Evolutionary conservation across 2,797 vertebrate genomes (phyloP).

Genomic region (Selene dorsalis): DNA sequence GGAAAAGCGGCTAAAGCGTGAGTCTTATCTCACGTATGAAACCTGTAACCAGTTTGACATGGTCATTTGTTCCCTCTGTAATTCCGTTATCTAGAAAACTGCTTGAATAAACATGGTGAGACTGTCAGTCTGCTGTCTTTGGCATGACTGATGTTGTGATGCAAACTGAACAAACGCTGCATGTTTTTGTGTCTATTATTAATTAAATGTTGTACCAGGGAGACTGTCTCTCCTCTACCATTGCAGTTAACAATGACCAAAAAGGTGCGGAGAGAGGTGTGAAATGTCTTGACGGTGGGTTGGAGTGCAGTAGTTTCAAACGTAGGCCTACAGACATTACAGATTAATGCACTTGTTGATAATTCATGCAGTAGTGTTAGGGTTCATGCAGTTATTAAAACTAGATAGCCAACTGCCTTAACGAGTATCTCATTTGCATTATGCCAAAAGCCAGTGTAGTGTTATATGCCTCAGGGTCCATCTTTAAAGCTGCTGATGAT

Average conservation of each 20-base stretch:
- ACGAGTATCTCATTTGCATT: slow-evolving; percentile 28
- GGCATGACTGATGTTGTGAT: slow-evolving; percentile 18
- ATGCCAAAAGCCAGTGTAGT: neutral
- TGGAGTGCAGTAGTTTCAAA: slow-evolving; percentile 33
- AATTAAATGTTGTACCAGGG: slow-evolving; percentile 24
- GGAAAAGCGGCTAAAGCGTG: too few relatives aligned
- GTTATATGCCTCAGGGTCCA: neutral
- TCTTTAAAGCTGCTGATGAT: slow-evolving; percentile 24
- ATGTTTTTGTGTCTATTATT: slow-evolving; percentile 18
- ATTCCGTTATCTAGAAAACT: neutral
- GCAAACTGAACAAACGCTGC: neutral
- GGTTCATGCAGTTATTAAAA: slow-evolving; percentile 35
- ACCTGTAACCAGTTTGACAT: neutral
- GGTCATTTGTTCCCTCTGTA: slow-evolving; percentile 10
- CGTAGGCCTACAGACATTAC: slow-evolving; percentile 19
- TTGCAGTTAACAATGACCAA: slow-evolving; percentile 26
- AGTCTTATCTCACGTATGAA: neutral
- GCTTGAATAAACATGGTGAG: slow-evolving; percentile 7
- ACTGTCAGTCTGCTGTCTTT: slow-evolving; percentile 33
- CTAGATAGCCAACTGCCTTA: neutral
- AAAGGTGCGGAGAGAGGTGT: slow-evolving; percentile 17
- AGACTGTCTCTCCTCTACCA: slow-evolving; percentile 6
- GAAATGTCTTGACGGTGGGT: slow-evolving; percentile 20
- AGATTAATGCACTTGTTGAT: slow-evolving; percentile 15
- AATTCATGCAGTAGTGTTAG: slow-evolving; percentile 30